Conservation (phyloP, 2,888 invertebrate species). For the Cataglyphis livida region DNA sequence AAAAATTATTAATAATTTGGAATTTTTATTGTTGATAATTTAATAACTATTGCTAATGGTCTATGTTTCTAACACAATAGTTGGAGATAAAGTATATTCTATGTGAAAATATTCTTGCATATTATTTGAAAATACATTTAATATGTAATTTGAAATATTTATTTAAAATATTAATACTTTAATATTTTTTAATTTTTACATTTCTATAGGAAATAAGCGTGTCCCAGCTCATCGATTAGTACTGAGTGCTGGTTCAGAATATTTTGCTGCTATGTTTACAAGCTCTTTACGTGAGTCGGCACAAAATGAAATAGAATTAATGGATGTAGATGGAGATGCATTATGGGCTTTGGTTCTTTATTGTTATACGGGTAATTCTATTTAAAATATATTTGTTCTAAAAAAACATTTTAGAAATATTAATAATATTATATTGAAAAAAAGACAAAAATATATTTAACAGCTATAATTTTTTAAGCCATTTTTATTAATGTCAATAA, state of each 20-base stretch:
- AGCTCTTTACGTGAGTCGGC: constrained; percentile 94
- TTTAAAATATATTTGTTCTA: neutral
- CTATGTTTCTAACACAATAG: neutral
- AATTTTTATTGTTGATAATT: neutral
- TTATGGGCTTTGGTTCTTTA: constrained; percentile 94
- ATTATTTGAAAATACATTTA: neutral
- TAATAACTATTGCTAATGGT: neutral
- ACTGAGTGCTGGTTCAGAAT: constrained; percentile 96
- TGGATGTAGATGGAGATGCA: constrained; percentile 94
- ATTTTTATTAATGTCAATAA: neutral
- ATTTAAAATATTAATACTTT: constrained; percentile 2
- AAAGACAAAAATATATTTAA: constrained; percentile 15
- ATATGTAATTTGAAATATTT: neutral
- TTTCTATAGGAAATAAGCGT: constrained; percentile 85
- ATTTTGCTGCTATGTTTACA: constrained; percentile 98
- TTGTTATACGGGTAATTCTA: constrained; percentile 93
- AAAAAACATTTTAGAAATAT: neutral
- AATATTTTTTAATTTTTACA: constrained; percentile 7
- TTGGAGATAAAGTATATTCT: neutral
- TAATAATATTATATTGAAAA: neutral
- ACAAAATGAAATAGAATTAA: constrained; percentile 93
- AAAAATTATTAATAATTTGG: neutral
- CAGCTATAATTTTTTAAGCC: neutral
- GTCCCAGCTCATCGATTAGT: constrained; percentile 95
- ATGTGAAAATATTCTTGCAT: neutral